phyloP scores from a whole-genome alignment of 2,113 vertebrate species.

The Crotophaga sulcirostris region DNA sequence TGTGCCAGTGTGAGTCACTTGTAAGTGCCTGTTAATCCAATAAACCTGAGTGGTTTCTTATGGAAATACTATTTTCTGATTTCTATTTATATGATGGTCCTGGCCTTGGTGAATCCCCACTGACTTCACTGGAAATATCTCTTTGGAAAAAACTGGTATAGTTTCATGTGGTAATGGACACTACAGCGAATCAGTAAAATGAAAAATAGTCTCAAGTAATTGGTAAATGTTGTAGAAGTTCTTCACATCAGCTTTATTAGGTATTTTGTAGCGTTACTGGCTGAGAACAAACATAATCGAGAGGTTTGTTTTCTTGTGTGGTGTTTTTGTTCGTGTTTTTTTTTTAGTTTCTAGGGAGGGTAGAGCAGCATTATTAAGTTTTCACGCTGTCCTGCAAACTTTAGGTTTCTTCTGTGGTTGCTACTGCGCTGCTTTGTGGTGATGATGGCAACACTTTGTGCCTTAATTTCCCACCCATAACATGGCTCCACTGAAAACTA shows the following conservation, averaged over 20 bases:
- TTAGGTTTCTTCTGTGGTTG: background rate
- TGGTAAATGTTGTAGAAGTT: background rate
- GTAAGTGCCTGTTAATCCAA: conserved; percentile 56
- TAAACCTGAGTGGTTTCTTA: conserved; percentile 47
- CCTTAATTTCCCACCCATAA: background rate
- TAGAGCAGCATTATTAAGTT: background rate
- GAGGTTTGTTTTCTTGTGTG: background rate
- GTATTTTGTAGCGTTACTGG: background rate
- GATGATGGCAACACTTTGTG: background rate
- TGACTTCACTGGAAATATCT: conserved; percentile 22
- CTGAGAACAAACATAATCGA: background rate
- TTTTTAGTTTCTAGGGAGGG: background rate
- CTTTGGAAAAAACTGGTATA: background rate
- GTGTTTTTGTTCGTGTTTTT: background rate
- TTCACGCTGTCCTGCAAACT: background rate
- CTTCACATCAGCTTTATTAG: background rate
- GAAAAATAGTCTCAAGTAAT: conserved; percentile 8
- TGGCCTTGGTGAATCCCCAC: background rate
- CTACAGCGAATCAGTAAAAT: background rate
- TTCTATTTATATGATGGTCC: conserved; percentile 30
- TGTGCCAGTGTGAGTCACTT: conserved; percentile 50
- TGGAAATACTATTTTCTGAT: conserved; percentile 37
- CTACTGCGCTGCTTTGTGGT: background rate
- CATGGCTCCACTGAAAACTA: background rate
- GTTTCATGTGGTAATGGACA: background rate